Base-by-base conservation (phyloP, 1,140 invertebrate species). In the Lanistes nyassanus region DNA sequence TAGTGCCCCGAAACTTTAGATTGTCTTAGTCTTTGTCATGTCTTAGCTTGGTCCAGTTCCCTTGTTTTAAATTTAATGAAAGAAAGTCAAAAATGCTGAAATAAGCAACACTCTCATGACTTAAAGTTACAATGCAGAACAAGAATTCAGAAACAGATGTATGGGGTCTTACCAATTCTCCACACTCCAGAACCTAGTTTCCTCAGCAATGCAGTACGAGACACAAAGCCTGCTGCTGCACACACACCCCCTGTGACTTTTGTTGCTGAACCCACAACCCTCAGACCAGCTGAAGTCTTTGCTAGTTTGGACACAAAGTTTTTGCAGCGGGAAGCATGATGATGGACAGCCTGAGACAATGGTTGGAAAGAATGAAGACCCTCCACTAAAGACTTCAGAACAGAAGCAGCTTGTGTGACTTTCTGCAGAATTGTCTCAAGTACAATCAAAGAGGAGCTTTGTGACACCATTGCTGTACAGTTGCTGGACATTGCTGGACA, bases 191-290 rank as follows among this genome's bases (percentile, higher is more conserved):
- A 39, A 2, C 70, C 70, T 19, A 42, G 11, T 0, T 37, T 56
- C 39, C 51, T 62, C 23, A 72, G 55, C 29, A 55, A 72, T 21
- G 53, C 55, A 34, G 42, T 31, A 36, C n/a, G 53, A 19, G 70
- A 72, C 53, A 72, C 55, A 53, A 72, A 31, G 11, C 70, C 55
- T 36, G 56, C 70, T 0, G 26, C 56, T 23, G 56, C 19, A 9
- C 31, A 36, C 19, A 72, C 31, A 21, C 70, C 70, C 0, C 70
- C 70, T n/a, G 42, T 56, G 9, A 72, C 70, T 37, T 72, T 72
- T n/a, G 70, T 56, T 42, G 70, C 56, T 5, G 70, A 21, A 29
- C 70, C 70, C 4, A 72, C 19, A 11, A 34, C 39, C 23, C n/a
- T 62, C 23, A 56, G n/a, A 37, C 26, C 37, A 3, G 56, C 19